These are phyloP conservation scores for Drosophila subsilvestris DNA, from an alignment of 2,888 invertebrate genomes.

Conservation along the genomic window DNA sequence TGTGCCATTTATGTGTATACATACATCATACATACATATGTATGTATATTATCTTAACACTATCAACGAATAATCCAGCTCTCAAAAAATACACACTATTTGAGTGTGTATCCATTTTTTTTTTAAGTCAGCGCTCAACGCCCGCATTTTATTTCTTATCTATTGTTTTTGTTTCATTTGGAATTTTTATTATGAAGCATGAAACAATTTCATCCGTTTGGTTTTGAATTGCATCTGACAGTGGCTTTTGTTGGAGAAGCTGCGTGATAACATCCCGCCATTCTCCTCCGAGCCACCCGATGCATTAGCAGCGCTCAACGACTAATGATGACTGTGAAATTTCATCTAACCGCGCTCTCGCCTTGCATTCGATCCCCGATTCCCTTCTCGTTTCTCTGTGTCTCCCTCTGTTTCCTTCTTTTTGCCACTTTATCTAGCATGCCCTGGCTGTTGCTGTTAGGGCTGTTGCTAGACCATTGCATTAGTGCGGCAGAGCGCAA, in stretches of 20 bases:
- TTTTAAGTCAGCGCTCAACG: conserved; percentile 68
- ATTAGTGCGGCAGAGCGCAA: conserved; percentile 74
- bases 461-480: conserved; percentile 66
- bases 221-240: conserved; percentile 69
- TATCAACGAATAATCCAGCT: not conserved
- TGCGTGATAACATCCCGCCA: conserved; percentile 52
- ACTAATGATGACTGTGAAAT: conserved; percentile 63
- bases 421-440: conserved; percentile 42
- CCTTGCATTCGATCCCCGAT: not conserved
- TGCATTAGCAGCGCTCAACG: conserved; percentile 65
- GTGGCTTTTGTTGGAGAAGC: conserved; percentile 62
- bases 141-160: conserved; percentile 75
- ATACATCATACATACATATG: no score
- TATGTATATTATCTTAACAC: not conserved
- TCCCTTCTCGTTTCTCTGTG: not conserved
- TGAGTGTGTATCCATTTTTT: conserved; percentile 17
- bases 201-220: conserved; percentile 72
- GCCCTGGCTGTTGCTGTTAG: conserved; percentile 57
- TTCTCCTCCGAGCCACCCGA: conserved; percentile 42
- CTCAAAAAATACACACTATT: not conserved
- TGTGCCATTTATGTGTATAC: no score
- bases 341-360: conserved; percentile 53
- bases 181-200: conserved; percentile 73
- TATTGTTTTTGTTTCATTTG: conserved; percentile 76
- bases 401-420: conserved; percentile 2